A percentile compares a stretch with the other conserved stretches of the same genome.
These are phyloP conservation scores for Sylvicola cinctus DNA, from an alignment of 2,888 invertebrate genomes.

Conservation along the genomic window DNA sequence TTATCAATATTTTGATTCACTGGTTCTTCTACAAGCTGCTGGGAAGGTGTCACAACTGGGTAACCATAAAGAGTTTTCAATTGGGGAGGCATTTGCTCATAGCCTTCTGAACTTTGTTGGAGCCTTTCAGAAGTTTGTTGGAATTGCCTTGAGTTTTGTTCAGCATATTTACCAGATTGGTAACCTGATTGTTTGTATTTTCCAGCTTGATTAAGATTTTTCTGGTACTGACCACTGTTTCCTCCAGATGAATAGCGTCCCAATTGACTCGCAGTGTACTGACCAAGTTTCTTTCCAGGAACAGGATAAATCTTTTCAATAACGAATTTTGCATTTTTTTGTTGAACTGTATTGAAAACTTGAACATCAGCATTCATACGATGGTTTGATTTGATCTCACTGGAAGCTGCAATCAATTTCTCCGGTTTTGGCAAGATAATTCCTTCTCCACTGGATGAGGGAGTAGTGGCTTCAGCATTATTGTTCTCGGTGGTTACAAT, in stretches of 20 bases:
- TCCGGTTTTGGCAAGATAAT: conserved; percentile 1
- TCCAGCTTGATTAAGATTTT: no score
- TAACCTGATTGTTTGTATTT: no score
- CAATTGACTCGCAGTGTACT: no score
- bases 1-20: not conserved
- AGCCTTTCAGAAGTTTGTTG: not conserved
- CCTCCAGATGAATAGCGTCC: no score
- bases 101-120: not conserved
- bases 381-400: not conserved
- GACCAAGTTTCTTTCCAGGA: conserved; percentile 10
- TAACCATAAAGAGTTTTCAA: no score
- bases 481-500: not conserved
- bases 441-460: conserved; percentile 3
- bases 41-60: no score
- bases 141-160: not conserved
- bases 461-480: conserved; percentile 12
- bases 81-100: not conserved
- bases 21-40: not conserved
- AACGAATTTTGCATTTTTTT: conserved; percentile 18
- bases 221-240: no score
- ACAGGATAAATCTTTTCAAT: conserved; percentile 19
- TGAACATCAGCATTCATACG: conserved; percentile 11
- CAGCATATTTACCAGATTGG: no score
- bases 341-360: conserved; percentile 15
- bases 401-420: conserved; percentile 1